Evolutionary conservation across 2,888 invertebrate genomes (phyloP).

Genomic region (Eulithis prunata): DNA sequence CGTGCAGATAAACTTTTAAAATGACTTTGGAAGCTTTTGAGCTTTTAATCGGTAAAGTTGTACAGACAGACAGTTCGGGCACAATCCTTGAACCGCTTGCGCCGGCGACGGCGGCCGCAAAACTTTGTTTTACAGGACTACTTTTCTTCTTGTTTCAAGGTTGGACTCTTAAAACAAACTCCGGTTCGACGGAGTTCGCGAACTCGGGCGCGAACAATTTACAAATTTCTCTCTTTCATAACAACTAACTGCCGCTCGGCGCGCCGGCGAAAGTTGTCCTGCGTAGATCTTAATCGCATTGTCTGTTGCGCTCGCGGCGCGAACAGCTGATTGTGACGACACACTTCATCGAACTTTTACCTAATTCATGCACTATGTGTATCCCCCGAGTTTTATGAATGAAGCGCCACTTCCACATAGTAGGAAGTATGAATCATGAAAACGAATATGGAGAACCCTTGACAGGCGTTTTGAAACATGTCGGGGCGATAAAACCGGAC

Average conservation of each 20-base stretch:
- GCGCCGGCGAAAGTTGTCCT: constrained; percentile 85
- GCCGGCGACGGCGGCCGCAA: constrained; percentile 85
- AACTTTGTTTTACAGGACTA: constrained; percentile 86
- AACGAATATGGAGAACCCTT: constrained; percentile 43
- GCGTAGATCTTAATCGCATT: constrained; percentile 85
- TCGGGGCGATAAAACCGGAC: constrained; percentile 50
- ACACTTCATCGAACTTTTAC: constrained; percentile 73
- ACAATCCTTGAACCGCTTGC: constrained; percentile 85
- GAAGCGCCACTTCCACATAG: constrained; percentile 3
- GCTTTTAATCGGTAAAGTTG: constrained; percentile 86
- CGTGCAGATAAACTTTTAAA: constrained; percentile 85
- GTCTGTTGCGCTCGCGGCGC: constrained; percentile 83
- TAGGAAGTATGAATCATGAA: constrained; percentile 31
- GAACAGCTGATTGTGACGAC: constrained; percentile 81
- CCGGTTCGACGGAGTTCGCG: constrained; percentile 85
- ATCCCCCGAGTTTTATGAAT: constrained; percentile 23
- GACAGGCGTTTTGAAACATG: constrained; percentile 49
- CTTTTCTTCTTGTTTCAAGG: constrained; percentile 86
- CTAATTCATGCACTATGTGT: constrained; percentile 59
- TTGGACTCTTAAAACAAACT: constrained; percentile 86
- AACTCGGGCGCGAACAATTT: constrained; percentile 86
- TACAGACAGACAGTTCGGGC: constrained; percentile 85
- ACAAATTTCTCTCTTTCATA: constrained; percentile 86
- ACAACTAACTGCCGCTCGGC: constrained; percentile 85
- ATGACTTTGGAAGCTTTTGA: constrained; percentile 86